phyloP scores from a whole-genome alignment of 2,888 invertebrate species.

The Anthrax anthrax region DNA sequence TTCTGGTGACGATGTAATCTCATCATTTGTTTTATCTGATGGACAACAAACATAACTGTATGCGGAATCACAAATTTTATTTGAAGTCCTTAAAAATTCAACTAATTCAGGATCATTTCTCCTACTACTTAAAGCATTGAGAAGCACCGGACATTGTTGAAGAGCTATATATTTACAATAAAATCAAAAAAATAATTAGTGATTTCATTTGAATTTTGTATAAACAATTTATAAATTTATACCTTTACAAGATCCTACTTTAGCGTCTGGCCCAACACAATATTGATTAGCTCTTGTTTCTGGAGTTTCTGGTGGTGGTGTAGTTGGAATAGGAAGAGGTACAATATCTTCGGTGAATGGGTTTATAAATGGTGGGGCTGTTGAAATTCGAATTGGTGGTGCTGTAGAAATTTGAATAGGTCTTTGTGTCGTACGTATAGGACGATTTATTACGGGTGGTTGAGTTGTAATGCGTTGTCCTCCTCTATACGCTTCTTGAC shows the following conservation, averaged over 20 bases:
- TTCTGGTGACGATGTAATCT: not conserved
- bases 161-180: slow-evolving; percentile 15
- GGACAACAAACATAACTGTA: slow-evolving; percentile 27
- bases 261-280: slow-evolving; percentile 19
- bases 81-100: slow-evolving; percentile 22
- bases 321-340: slow-evolving; percentile 10
- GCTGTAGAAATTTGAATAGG: too few species aligned
- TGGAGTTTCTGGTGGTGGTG: slow-evolving; percentile 18
- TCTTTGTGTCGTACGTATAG: too few species aligned
- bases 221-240: too few species aligned
- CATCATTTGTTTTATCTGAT: not conserved
- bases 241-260: slow-evolving; percentile 12
- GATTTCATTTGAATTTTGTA: too few species aligned
- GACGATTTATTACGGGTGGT: not conserved
- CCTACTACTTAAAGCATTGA: slow-evolving; percentile 16
- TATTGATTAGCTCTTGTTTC: slow-evolving; percentile 16
- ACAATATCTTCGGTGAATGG: too few species aligned
- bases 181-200: not conserved
- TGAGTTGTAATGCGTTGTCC: not conserved
- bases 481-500: slow-evolving; percentile 5
- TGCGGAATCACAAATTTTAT: slow-evolving; percentile 18
- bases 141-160: slow-evolving; percentile 18
- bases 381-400: not conserved
- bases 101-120: slow-evolving; percentile 19
- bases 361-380: slow-evolving; percentile 9